phyloP scores from a whole-genome alignment of 1,140 invertebrate genomes.

The Sycophaga agraensis region DNA sequence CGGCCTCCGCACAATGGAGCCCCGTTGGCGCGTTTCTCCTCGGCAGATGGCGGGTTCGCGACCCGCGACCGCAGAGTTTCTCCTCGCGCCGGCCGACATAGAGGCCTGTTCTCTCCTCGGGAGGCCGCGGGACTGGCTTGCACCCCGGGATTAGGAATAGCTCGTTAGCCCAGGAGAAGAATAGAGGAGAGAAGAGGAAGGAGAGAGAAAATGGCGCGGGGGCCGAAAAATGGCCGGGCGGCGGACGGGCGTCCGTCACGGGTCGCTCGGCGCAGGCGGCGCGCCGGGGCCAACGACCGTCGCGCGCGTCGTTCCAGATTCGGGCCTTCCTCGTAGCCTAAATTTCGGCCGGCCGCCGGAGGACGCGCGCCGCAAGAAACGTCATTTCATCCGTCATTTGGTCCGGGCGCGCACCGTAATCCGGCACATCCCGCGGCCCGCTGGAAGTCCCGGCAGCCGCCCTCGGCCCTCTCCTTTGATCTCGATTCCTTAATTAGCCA shows the following conservation, averaged over 20 bases:
- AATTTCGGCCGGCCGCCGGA: conserved; percentile 1
- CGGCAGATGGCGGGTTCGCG: too few relatives aligned
- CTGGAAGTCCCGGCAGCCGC: too few relatives aligned
- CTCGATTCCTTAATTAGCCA: conserved; percentile 12
- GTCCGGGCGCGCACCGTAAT: not conserved
- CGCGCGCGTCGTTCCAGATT: conserved; percentile 26
- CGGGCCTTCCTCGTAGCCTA: conserved; percentile 29
- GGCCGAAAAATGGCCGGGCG: not conserved
- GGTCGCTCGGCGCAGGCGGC: conserved; percentile 4
- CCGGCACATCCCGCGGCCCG: too few relatives aligned
- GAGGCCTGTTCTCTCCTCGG: too few relatives aligned
- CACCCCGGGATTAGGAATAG: too few relatives aligned
- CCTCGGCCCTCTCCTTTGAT: conserved; percentile 20
- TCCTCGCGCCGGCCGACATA: too few relatives aligned
- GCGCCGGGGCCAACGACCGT: conserved; percentile 23
- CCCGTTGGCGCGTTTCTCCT: too few relatives aligned
- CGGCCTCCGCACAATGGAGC: too few relatives aligned
- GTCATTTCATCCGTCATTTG: not conserved
- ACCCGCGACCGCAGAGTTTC: too few relatives aligned
- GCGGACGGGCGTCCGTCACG: conserved; percentile 12
- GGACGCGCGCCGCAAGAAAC: not conserved
- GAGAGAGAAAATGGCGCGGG: conserved; percentile 3
- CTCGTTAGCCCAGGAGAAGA: too few relatives aligned
- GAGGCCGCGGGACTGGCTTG: too few relatives aligned
- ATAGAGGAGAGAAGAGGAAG: not conserved